Evolutionary conservation across 1,140 invertebrate species (phyloP).

Genomic region (Drusus annulatus): DNA sequence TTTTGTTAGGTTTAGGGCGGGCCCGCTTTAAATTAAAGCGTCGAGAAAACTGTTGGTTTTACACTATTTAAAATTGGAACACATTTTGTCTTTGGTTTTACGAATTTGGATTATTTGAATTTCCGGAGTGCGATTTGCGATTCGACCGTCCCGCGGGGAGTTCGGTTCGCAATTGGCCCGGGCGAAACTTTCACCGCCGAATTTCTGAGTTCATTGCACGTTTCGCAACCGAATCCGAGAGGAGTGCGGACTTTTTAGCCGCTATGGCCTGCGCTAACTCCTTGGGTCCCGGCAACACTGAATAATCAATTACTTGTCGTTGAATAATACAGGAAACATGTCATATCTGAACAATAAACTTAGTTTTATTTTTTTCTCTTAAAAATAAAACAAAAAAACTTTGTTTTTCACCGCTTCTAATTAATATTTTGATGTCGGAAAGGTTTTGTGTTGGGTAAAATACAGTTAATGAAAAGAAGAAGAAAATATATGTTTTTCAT

Average conservation of each 20-base stretch:
- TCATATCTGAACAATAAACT: not conserved
- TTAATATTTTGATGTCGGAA: too few relatives aligned
- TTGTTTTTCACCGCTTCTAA: too few relatives aligned
- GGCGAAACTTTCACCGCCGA: slow-evolving; percentile 36
- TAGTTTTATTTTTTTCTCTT: too few relatives aligned
- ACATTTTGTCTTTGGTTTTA: not conserved
- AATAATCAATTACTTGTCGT: not conserved
- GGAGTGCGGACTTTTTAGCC: slow-evolving; percentile 5
- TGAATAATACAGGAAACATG: not conserved
- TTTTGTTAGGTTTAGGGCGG: too few relatives aligned
- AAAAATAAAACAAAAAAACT: too few relatives aligned
- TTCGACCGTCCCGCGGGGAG: not conserved
- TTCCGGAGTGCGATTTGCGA: not conserved
- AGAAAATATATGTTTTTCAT: too few relatives aligned
- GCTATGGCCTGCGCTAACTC: not conserved
- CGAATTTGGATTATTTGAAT: not conserved
- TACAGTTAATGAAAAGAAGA: too few relatives aligned
- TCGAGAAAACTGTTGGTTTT: not conserved
- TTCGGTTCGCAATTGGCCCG: slow-evolving; percentile 27
- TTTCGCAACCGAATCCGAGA: slow-evolving; percentile 28
- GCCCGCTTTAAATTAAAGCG: too few relatives aligned
- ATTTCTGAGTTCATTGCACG: slow-evolving; percentile 35
- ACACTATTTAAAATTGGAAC: not conserved
- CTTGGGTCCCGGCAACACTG: not conserved
- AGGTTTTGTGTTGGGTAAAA: too few relatives aligned